Base-by-base conservation (phyloP, 2,888 invertebrate genomes). In the Frankliniella intonsa region DNA sequence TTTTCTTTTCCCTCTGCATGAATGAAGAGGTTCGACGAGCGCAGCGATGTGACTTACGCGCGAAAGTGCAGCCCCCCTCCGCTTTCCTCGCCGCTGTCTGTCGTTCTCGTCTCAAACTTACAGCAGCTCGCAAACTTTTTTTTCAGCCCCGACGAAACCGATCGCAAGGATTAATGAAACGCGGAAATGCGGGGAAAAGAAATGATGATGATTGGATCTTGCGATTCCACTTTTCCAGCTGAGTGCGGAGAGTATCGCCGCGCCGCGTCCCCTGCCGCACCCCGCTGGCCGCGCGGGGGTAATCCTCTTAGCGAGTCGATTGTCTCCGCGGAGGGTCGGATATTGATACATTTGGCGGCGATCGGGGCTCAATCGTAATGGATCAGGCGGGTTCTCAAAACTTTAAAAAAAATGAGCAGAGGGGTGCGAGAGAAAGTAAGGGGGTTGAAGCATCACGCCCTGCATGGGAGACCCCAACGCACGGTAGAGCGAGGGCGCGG, bases 221-320 rank as follows among this genome's bases (percentile, higher is more conserved):
- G 25, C 25, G 22, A 25, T 25, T 76, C 69, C 69, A 76, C 69
- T 76, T 76, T 76, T 76, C 69, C 69, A 22, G 69, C 69, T 10
- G 25, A 76, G 69, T 25, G 55, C 55, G 19, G 38, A 38, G 38
- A 38, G 38, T 3, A 5, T 5, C 38, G 38, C 38, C 38, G 38
- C 3, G 38, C 38, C 38, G 38, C 38, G 55, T 19, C 55, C 55
- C 55, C 55, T 55, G 55, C 55, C 55, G 17, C 55, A 19, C 55
- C 55, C 12, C 38, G 38, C 38, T 2, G 55, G 17, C 55, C 55
- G 14, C 5, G 55, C 14, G 55, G 11, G 38, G 38, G 69, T 76
- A 76, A 76, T 76, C 69, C 69, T 76, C 69, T 76, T 76, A 76
- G 69, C 22, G n/a, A 10, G 55, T 55, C 55, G 55, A 55, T 55